These are phyloP conservation scores for Chironomus tepperi DNA, from an alignment of 1,140 invertebrate species.

Conservation along the genomic window DNA sequence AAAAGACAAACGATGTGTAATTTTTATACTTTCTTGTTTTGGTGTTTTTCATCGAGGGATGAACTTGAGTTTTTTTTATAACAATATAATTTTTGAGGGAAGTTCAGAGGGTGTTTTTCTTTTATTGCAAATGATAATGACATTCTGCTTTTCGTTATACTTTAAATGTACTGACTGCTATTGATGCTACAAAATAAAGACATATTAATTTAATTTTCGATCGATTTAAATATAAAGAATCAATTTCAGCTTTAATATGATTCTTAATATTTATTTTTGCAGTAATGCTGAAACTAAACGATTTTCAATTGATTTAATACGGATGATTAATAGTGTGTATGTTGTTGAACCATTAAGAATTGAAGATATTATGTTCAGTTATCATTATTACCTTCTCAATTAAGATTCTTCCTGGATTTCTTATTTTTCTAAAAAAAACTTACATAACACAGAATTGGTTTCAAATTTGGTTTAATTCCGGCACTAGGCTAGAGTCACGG, in stretches of 20 bases:
- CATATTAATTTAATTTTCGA: conserved; percentile 21
- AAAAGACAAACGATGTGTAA: conserved; percentile 24
- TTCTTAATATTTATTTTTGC: not conserved
- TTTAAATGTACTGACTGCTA: not conserved
- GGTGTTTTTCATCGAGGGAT: not conserved
- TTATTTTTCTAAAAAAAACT: too few relatives aligned
- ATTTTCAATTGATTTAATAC: too few relatives aligned
- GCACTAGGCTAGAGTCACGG: too few relatives aligned
- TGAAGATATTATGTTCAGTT: too few relatives aligned
- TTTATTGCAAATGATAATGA: conserved; percentile 23
- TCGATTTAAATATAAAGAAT: not conserved
- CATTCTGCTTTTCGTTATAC: not conserved
- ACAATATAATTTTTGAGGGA: not conserved
- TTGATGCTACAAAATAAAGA: conserved; percentile 16
- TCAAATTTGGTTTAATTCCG: too few relatives aligned
- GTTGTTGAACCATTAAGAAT: too few relatives aligned
- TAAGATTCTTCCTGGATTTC: too few relatives aligned
- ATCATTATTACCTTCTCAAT: too few relatives aligned
- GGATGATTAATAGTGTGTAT: too few relatives aligned
- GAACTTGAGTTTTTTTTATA: conserved; percentile 20
- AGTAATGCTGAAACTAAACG: too few relatives aligned
- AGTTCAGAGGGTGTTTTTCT: conserved; percentile 1
- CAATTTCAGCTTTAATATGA: not conserved
- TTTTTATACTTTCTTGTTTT: conserved; percentile 5
- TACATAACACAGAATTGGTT: too few relatives aligned